Base-by-base conservation (phyloP, 2,888 invertebrate species). In the Epinotia brunnichana region DNA sequence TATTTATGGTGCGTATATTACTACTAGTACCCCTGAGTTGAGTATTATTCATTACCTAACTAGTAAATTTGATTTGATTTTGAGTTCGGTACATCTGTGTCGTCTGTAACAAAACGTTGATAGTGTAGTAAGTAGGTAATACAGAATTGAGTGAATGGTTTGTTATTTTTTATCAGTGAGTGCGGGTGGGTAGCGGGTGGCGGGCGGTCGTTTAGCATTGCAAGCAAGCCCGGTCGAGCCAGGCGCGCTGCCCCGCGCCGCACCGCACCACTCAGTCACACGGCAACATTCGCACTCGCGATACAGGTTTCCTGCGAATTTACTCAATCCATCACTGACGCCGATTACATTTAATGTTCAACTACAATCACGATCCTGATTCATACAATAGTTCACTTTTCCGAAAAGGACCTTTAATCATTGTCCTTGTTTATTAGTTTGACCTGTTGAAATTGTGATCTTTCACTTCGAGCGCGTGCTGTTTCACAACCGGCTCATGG, bases 211-310 rank as follows among this genome's bases (percentile, higher is more conserved):
- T 85, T 88, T 87, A 85, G 87, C 86, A 87, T 85, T 86, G 87
- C 88, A 85, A 84, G 70, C 66, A n/a, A 56, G 84, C 84, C 80
- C 81, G 84, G 80, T 81, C 80, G 81, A 83, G 80, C 81, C 78
- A 80, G 81, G 79, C 80, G 69, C 59, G 21, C 60, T 51, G 60
- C 41, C 70, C 80, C 81, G 81, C 80, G n/a, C 76, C 83, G 79
- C 80, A 78, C 82, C 80, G 83, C 81, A 73, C 75, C 81, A 81
- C 80, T 87, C 87, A 92, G 94, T 94, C 92, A 92, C 86, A 91
- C 92, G 91, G 90, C 90, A 88, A 87, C 91, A 88, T 87, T 91
- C 92, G 90, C 87, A 87, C 90, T 88, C 86, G 90, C 86, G 83
- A 80, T 79, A 89, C 87, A 87, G 81, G 81, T 85, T 80, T 78